These are phyloP conservation scores for Orthosia incerta DNA, from an alignment of 2,888 invertebrate species.

Conservation along the genomic window DNA sequence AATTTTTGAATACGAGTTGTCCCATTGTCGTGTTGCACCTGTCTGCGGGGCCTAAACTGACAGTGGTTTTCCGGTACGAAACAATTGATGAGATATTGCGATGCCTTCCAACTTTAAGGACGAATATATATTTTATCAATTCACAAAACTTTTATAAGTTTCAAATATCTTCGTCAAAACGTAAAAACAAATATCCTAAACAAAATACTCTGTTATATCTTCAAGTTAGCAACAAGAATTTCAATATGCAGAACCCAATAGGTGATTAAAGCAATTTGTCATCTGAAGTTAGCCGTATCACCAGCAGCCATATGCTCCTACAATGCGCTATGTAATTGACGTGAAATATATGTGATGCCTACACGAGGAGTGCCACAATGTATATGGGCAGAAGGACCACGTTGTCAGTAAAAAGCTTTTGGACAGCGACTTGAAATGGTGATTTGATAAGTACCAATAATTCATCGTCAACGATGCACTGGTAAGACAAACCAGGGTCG, in stretches of 20 bases:
- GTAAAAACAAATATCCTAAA: not conserved
- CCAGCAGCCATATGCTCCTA: conserved; percentile 44
- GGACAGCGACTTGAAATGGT: not conserved
- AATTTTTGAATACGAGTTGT: too few relatives aligned
- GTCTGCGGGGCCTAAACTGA: too few relatives aligned
- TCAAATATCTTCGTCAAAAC: not conserved
- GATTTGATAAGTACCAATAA: not conserved
- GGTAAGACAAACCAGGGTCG: too few relatives aligned
- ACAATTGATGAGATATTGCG: too few relatives aligned
- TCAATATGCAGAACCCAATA: conserved; percentile 28
- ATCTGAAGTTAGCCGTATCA: conserved; percentile 42
- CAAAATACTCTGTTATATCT: not conserved
- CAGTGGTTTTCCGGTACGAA: too few relatives aligned
- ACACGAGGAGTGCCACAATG: not conserved
- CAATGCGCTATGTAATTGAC: conserved; percentile 63
- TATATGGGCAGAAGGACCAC: conserved; percentile 14
- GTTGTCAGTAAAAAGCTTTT: not conserved
- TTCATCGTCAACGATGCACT: too few relatives aligned
- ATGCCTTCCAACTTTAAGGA: too few relatives aligned
- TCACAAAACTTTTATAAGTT: not conserved
- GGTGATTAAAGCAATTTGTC: conserved; percentile 67
- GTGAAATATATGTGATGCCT: conserved; percentile 36
- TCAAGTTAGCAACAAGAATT: conserved; percentile 4
- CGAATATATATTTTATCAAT: not conserved
- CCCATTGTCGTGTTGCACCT: too few relatives aligned